Conservation (phyloP, 2,113 vertebrate species). For the Myrmophylax atrothorax region DNA sequence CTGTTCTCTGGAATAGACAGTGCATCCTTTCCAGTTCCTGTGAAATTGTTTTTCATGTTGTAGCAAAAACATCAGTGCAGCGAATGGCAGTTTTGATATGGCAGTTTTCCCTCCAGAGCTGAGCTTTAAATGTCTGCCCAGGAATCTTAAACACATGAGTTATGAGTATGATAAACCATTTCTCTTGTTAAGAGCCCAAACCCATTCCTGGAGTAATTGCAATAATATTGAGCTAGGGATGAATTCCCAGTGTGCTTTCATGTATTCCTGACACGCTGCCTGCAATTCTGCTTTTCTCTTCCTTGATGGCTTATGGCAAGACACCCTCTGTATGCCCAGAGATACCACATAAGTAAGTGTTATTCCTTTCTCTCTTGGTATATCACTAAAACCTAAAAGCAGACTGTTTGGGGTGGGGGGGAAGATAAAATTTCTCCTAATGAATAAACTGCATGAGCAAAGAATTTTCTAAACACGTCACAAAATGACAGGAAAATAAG, state of each 20-base stretch:
- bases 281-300: neutral
- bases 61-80: neutral
- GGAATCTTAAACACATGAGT: neutral
- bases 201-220: neutral
- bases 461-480: neutral
- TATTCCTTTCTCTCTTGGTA: neutral
- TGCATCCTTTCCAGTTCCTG: neutral
- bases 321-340: neutral
- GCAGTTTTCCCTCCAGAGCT: neutral
- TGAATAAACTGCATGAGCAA: neutral
- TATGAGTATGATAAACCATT: neutral
- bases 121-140: conserved; percentile 1
- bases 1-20: neutral
- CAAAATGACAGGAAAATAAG: neutral
- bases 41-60: neutral
- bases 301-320: neutral
- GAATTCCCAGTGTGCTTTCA: neutral
- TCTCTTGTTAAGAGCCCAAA: neutral
- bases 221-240: neutral
- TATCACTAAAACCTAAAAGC: neutral
- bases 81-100: neutral
- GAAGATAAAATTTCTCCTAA: neutral
- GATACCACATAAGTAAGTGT: neutral
- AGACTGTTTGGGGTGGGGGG: neutral
- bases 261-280: neutral